Percentiles rank a stretch among this genome's conserved stretches.
These are phyloP conservation scores for Patiria pectinifera DNA, from an alignment of 53 echinoderm and acorn worm genomes.

Conservation along the genomic window DNA sequence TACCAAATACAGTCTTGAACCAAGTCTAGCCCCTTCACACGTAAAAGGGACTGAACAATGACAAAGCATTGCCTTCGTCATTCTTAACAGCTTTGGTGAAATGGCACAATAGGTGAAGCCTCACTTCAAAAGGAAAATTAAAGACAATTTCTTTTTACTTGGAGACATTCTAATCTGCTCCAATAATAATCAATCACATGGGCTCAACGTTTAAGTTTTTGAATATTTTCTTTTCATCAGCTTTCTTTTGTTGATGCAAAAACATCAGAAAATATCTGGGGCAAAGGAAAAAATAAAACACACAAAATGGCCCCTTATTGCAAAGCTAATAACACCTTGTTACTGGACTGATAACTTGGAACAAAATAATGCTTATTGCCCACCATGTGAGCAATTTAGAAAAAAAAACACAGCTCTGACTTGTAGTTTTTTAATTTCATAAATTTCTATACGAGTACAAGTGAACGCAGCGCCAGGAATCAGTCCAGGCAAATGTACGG, in stretches of 20 bases:
- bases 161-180: no score
- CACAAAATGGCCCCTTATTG: background rate
- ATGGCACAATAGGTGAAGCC: no score
- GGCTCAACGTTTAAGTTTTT: no score
- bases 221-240: no score
- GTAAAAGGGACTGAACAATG: no score
- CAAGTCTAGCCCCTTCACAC: no score
- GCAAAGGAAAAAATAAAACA: background rate
- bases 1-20: no score
- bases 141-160: no score
- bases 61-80: no score
- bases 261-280: background rate
- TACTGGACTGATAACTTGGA: background rate
- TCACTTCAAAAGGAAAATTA: no score
- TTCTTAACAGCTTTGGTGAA: no score
- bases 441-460: background rate
- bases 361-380: background rate
- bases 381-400: background rate
- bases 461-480: background rate
- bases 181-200: no score
- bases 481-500: conserved; percentile 94
- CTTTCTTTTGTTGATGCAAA: background rate
- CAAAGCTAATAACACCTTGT: background rate
- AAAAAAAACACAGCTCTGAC: background rate
- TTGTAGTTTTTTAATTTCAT: background rate